Conservation (phyloP, 2,113 vertebrate genomes). For the Sigmodon hispidus region DNA sequence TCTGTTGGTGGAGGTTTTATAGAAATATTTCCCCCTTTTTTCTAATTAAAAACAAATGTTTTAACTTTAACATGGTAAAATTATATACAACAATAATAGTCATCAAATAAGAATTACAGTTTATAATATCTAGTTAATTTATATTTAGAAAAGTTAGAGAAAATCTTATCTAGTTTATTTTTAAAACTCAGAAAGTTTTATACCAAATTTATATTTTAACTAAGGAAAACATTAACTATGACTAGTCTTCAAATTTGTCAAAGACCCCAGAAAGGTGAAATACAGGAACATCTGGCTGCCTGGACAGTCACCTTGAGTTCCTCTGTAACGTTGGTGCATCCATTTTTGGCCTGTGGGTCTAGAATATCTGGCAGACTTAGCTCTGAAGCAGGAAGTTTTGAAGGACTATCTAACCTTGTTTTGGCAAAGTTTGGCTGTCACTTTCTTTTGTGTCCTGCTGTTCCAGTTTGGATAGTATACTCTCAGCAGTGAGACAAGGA, state of each 20-base stretch:
- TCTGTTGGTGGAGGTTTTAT: not conserved
- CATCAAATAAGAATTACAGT: not conserved
- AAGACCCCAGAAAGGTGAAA: not conserved
- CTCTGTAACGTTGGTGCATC: not conserved
- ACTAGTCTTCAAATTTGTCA: not conserved
- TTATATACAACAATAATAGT: too few relatives aligned
- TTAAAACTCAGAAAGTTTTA: not conserved
- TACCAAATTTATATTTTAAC: not conserved
- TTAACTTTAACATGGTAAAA: not conserved
- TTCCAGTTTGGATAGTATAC: not conserved
- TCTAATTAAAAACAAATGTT: not conserved
- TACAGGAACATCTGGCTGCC: not conserved
- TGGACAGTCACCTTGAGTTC: not conserved
- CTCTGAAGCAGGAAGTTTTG: not conserved
- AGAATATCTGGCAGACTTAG: not conserved
- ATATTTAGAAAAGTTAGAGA: not conserved
- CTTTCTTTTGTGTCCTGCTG: not conserved
- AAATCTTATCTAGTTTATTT: not conserved
- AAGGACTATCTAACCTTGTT: not conserved
- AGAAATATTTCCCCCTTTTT: not conserved
- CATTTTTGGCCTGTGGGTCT: not conserved
- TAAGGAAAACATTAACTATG: not conserved
- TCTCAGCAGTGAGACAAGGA: not conserved
- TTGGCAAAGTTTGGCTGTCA: not conserved
- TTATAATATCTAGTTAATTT: not conserved